Percentiles rank a stretch among this genome's conserved stretches.
Evolutionary conservation across 2,113 vertebrate genomes (phyloP).

Genomic region (Eupsittula cactorum): DNA sequence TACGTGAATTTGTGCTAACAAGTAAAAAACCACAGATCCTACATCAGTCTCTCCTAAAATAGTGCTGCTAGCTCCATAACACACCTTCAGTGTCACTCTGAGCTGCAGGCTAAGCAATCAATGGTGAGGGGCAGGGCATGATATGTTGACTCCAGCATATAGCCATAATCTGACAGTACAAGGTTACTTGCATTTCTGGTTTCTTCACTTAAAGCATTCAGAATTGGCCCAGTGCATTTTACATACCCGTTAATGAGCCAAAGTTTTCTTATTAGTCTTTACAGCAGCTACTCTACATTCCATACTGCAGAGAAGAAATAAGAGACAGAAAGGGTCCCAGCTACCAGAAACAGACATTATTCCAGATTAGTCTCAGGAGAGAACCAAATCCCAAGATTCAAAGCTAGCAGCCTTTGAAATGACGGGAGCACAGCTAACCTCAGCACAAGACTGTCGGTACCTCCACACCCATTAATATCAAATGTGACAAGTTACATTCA

Average conservation of each 20-base stretch:
- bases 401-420: neutral
- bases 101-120: neutral
- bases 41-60: neutral
- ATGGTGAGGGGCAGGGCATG: accelerated
- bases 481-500: neutral
- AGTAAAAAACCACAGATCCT: neutral
- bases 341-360: neutral
- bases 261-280: neutral
- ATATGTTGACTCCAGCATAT: accelerated
- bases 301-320: neutral
- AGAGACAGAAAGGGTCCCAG: neutral
- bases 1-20: neutral
- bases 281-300: neutral
- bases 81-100: neutral
- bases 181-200: neutral
- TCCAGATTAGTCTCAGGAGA: neutral
- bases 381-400: neutral
- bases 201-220: neutral
- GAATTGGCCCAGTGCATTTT: neutral
- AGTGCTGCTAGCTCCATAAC: accelerated
- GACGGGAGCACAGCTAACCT: neutral
- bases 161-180: neutral
- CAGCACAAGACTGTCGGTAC: accelerated
- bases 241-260: neutral
- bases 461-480: neutral